Base-by-base conservation (phyloP, 1,140 invertebrate genomes). In the Sminthurinus signatus region DNA sequence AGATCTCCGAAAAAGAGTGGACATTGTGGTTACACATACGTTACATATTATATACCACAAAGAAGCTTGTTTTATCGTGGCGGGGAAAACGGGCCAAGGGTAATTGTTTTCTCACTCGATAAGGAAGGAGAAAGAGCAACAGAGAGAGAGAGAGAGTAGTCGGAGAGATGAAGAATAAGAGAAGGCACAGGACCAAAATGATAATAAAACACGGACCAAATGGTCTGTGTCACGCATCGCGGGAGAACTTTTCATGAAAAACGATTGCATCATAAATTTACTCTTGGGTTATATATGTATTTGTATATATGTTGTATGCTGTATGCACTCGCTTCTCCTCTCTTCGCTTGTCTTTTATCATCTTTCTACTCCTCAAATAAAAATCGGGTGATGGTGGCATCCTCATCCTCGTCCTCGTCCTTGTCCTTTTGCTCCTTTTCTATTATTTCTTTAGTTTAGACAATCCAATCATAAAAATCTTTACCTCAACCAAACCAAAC, bases 41-140 rank as follows among this genome's bases (percentile, higher is more conserved):
- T n/a, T n/a, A n/a, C n/a, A n/a, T n/a, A n/a, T n/a, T n/a, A n/a
- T 5, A 46, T 46, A n/a, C 44, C 44, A 46, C 44, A 46, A 10
- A n/a, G 44, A 46, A 52, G n/a, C 27, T 36, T 56, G 36, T 39
- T 36, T 56, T 36, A 56, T 39, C 31, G 54, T 8, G 15, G 28
- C 12, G 8, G 2, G 21, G 29, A 42, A 12, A n/a, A 42, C 17
- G 3, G 19, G 28, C 32, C 5, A 32, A 42, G 54, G 54, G 54
- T 56, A 56, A 56, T 56, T 56, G 54, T 56, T 56, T 56, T 56
- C 36, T 56, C 54, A 56, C 54, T 56, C 54, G 54, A 56, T 56
- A 56, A 56, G 54, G 32, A n/a, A n/a, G n/a, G n/a, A n/a, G n/a
- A n/a, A n/a, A n/a, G n/a, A n/a, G n/a, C n/a, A 56, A 56, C 54